These are phyloP conservation scores for Lasioglossum zephyrum DNA, from an alignment of 2,888 invertebrate species.

Conservation along the genomic window DNA sequence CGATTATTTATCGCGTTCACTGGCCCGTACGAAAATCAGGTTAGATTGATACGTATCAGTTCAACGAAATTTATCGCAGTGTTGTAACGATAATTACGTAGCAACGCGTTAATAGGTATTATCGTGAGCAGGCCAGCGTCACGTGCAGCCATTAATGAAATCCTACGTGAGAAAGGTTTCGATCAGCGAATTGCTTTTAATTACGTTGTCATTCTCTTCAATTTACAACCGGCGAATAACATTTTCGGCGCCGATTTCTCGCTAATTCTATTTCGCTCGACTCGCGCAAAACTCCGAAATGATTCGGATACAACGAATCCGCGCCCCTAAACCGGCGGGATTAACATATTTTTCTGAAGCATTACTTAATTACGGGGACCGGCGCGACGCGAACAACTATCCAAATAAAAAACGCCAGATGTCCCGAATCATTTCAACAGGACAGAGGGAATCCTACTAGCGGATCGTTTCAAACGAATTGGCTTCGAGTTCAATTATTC, in stretches of 20 bases:
- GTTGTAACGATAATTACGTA: slow-evolving; percentile 67
- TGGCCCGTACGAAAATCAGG: slow-evolving; percentile 32
- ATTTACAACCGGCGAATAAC: slow-evolving; percentile 37
- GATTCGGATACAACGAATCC: not conserved
- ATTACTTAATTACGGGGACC: not conserved
- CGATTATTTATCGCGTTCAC: slow-evolving; percentile 34
- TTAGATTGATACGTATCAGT: slow-evolving; percentile 47
- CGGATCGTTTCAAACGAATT: slow-evolving; percentile 35
- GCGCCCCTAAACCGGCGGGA: not conserved
- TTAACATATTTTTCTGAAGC: not conserved
- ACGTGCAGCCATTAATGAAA: slow-evolving; percentile 63
- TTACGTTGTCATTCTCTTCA: slow-evolving; percentile 56
- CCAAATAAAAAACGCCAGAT: not conserved
- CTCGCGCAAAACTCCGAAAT: not conserved
- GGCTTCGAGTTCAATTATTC: slow-evolving; percentile 55
- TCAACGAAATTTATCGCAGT: slow-evolving; percentile 56
- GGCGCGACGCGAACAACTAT: not conserved
- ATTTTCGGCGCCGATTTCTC: not conserved
- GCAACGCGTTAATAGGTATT: slow-evolving; percentile 67
- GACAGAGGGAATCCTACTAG: slow-evolving; percentile 20
- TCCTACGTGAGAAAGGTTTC: slow-evolving; percentile 55
- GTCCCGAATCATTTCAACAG: not conserved
- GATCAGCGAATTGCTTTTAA: slow-evolving; percentile 54
- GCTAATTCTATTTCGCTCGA: slow-evolving; percentile 12
- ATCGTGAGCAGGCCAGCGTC: slow-evolving; percentile 44